phyloP scores from a whole-genome alignment of 2,113 vertebrate species.

The Petrocephalus zakoni region DNA sequence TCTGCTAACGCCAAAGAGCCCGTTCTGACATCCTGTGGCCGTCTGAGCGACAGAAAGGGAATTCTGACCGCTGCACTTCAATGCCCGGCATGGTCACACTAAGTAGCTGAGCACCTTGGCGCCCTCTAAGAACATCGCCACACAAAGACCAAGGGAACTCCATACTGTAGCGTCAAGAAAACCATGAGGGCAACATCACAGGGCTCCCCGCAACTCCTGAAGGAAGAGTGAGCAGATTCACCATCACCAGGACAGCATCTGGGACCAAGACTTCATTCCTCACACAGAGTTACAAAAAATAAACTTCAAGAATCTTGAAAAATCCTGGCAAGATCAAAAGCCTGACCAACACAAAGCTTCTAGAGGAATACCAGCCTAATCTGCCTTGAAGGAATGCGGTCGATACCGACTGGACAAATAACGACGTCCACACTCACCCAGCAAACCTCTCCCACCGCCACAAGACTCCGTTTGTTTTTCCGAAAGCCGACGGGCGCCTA shows the following conservation, averaged over 20 bases:
- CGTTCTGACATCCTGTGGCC: neutral
- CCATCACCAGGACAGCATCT: constrained; percentile 26
- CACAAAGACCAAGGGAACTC: neutral
- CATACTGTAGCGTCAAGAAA: neutral
- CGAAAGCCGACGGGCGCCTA: constrained; percentile 38
- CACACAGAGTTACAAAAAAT: constrained; percentile 42
- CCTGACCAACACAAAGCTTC: neutral
- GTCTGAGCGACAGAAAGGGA: neutral
- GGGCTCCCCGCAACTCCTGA: constrained; percentile 16
- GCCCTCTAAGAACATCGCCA: neutral
- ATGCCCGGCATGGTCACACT: neutral
- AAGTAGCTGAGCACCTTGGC: neutral
- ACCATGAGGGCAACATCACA: constrained; percentile 12
- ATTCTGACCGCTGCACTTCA: neutral
- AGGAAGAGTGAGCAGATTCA: constrained; percentile 33
- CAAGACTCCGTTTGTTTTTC: neutral
- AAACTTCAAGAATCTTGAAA: neutral
- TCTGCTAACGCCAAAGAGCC: neutral
- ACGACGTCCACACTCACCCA: neutral
- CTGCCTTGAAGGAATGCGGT: neutral
- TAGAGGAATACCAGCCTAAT: neutral
- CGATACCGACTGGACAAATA: too few species aligned
- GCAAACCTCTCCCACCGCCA: neutral
- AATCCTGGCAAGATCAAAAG: neutral
- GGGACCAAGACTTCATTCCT: constrained; percentile 40